Evolutionary conservation across 2,113 vertebrate genomes (phyloP).

Genomic region (Pluvialis apricaria): DNA sequence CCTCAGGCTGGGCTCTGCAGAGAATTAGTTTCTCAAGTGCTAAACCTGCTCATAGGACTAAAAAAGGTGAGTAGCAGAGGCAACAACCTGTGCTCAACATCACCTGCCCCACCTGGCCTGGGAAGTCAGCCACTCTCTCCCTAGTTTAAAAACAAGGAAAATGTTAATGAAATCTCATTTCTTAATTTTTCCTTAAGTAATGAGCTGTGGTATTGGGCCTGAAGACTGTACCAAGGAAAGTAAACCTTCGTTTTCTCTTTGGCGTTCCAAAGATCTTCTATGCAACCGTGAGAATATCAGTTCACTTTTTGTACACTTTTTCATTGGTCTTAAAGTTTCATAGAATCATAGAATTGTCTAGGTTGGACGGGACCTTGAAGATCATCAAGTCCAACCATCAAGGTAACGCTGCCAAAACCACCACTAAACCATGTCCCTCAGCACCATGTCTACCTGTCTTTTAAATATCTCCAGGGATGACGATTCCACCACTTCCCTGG

Average conservation of each 20-base stretch:
- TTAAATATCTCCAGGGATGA: too few relatives aligned
- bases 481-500: too few relatives aligned
- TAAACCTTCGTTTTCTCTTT: fast-evolving
- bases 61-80: neutral
- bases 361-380: too few relatives aligned
- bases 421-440: too few relatives aligned
- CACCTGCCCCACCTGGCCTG: fast-evolving
- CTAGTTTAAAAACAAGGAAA: neutral
- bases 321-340: neutral
- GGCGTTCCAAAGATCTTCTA: neutral
- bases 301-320: neutral
- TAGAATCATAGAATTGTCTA: too few relatives aligned
- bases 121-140: neutral
- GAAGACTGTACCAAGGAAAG: fast-evolving
- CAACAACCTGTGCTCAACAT: fast-evolving
- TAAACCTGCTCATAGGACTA: neutral
- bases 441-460: too few relatives aligned
- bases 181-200: neutral
- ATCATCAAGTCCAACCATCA: too few relatives aligned
- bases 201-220: neutral
- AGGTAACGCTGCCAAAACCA: too few relatives aligned
- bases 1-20: neutral
- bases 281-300: neutral
- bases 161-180: neutral
- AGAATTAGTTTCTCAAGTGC: neutral